Evolutionary conservation across 2,888 invertebrate species (phyloP).

Genomic region (Diaprepes abbreviatus): DNA sequence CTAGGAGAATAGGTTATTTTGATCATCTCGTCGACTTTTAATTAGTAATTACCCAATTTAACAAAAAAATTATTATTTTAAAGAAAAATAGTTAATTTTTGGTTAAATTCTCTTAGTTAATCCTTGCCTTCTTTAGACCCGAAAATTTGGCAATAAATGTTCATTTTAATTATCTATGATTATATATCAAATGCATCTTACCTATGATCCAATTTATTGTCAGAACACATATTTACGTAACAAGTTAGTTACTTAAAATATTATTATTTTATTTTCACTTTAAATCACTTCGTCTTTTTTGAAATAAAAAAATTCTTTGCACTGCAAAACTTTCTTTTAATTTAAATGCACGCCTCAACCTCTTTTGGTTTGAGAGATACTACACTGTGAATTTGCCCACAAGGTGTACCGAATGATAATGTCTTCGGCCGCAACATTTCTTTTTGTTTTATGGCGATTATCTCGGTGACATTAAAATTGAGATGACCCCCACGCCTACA

Average conservation of each 20-base stretch:
- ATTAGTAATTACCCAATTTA: too few relatives aligned
- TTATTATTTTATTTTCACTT: conserved; percentile 30
- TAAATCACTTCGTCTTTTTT: background rate
- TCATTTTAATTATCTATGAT: too few relatives aligned
- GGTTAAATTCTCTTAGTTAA: too few relatives aligned
- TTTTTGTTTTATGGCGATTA: conserved; percentile 56
- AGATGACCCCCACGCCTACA: conserved; percentile 56
- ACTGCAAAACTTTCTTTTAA: background rate
- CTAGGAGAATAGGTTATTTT: too few relatives aligned
- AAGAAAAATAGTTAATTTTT: too few relatives aligned
- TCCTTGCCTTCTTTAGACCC: too few relatives aligned
- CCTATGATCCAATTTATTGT: conserved; percentile 54
- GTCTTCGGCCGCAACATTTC: conserved; percentile 54
- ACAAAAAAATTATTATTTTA: too few relatives aligned
- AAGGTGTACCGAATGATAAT: conserved; percentile 50
- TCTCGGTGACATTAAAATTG: conserved; percentile 51
- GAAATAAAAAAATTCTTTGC: background rate
- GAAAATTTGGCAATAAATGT: too few relatives aligned
- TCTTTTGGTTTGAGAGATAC: background rate
- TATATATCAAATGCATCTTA: too few relatives aligned
- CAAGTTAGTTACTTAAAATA: too few relatives aligned
- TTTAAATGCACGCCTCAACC: background rate
- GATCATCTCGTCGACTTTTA: too few relatives aligned
- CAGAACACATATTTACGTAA: conserved; percentile 54
- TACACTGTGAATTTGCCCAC: conserved; percentile 2